A percentile compares a stretch with the other conserved stretches of the same genome.
These are phyloP conservation scores for Drosophila nasuta DNA, from an alignment of 1,140 invertebrate species.

Conservation along the genomic window DNA sequence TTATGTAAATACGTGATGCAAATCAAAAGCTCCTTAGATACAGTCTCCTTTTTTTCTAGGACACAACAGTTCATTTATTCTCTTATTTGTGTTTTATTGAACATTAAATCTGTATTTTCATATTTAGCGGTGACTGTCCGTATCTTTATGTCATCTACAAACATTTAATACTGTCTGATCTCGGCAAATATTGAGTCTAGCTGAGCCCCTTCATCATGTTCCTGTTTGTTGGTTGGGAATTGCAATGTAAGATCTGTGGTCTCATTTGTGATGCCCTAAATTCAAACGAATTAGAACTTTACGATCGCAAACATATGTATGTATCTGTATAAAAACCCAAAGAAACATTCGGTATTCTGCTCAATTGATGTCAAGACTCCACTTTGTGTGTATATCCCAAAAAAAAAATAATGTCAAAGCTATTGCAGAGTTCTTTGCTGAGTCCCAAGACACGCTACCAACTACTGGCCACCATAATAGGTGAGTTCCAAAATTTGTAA, in stretches of 20 bases:
- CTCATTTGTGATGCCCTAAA: neutral
- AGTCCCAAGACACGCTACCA: neutral
- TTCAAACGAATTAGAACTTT: neutral
- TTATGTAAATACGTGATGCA: too few relatives aligned
- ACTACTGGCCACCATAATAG: neutral
- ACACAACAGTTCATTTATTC: too few relatives aligned
- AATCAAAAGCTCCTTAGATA: too few relatives aligned
- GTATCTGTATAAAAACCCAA: neutral
- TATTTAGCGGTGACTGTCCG: too few relatives aligned
- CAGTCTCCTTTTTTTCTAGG: too few relatives aligned
- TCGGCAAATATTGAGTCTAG: neutral
- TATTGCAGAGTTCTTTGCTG: neutral
- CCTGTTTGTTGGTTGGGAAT: neutral
- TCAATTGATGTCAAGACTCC: neutral
- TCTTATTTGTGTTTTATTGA: neutral
- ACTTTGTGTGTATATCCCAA: neutral
- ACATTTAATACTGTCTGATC: neutral
- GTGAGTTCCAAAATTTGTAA: neutral
- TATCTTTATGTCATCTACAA: slow-evolving; percentile 2
- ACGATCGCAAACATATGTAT: neutral
- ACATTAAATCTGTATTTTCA: neutral
- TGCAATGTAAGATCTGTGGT: neutral
- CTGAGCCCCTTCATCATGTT: neutral
- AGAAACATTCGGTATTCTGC: neutral
- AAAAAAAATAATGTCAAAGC: neutral